Percentiles rank a stretch among this genome's conserved stretches.
phyloP scores from a whole-genome alignment of 1,140 invertebrate genomes.

The Pseudomyrmex sp. region DNA sequence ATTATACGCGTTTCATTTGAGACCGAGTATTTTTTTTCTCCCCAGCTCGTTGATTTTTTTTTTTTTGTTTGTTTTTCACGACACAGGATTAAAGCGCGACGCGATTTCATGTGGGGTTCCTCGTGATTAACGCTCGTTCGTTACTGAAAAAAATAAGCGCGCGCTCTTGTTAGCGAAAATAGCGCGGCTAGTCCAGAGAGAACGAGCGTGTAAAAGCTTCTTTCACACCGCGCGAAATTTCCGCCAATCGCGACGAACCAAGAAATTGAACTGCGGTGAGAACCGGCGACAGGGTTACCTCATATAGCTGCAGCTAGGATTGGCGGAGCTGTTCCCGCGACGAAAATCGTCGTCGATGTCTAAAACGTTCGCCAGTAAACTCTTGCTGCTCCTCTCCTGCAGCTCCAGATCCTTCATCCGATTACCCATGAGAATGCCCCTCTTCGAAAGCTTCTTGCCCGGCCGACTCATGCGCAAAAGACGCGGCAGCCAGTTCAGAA shows the following conservation, averaged over 20 bases:
- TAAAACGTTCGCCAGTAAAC: constrained; percentile 96
- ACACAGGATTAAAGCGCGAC: constrained; percentile 26
- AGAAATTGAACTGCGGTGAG: neutral
- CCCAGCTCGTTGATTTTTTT: neutral
- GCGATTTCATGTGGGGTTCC: neutral
- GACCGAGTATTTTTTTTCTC: neutral
- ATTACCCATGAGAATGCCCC: constrained; percentile 94
- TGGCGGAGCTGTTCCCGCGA: constrained; percentile 84
- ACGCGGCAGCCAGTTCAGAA: constrained; percentile 98
- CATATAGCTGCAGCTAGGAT: constrained; percentile 79
- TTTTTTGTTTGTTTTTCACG: constrained; percentile 8
- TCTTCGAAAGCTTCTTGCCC: constrained; percentile 96
- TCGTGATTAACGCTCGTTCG: neutral
- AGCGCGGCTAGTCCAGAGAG: neutral
- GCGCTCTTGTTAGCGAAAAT: constrained; percentile 19
- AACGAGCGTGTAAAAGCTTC: constrained; percentile 12
- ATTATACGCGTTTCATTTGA: constrained; percentile 16
- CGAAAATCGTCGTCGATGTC: constrained; percentile 98
- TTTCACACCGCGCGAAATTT: neutral
- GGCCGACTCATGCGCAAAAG: constrained; percentile 97
- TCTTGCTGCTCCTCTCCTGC: constrained; percentile 96
- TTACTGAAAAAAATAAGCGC: neutral
- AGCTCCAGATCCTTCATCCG: constrained; percentile 96
- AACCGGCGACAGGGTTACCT: constrained; percentile 70
- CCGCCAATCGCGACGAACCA: neutral